Conservation (phyloP, 2,888 invertebrate genomes). For the Mesodorylaimus sp. region DNA sequence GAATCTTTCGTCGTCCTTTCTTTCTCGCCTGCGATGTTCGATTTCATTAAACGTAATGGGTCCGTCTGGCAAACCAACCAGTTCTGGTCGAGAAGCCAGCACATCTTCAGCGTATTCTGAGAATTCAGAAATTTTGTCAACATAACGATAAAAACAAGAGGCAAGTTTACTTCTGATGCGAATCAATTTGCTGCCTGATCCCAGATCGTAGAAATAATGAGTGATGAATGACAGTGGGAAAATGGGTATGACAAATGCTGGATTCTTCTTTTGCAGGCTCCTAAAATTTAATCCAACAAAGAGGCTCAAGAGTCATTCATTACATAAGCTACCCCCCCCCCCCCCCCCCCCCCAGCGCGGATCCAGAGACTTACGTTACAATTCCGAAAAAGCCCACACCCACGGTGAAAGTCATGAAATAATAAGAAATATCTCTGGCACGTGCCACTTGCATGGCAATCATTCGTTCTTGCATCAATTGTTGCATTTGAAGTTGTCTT, state of each 20-base stretch:
- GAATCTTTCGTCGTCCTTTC: not conserved
- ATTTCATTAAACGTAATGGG: not conserved
- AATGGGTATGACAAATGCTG: conserved; percentile 45
- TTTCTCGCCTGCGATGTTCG: not conserved
- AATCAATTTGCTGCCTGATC: conserved; percentile 55
- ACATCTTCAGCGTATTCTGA: conserved; percentile 3
- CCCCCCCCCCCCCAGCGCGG: too few relatives aligned
- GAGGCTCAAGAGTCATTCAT: too few relatives aligned
- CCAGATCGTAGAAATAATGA: conserved; percentile 54
- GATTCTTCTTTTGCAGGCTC: conserved; percentile 44
- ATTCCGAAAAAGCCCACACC: conserved; percentile 38
- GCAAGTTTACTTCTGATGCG: conserved; percentile 52
- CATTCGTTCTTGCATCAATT: conserved; percentile 55
- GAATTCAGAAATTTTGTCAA: too few relatives aligned
- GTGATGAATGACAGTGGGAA: conserved; percentile 52
- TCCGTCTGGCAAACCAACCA: conserved; percentile 3
- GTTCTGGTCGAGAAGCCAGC: not conserved
- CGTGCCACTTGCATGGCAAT: conserved; percentile 51
- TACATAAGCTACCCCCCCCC: too few relatives aligned
- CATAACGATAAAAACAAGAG: too few relatives aligned
- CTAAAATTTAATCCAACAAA: conserved; percentile 29
- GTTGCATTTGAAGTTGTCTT: conserved; percentile 58
- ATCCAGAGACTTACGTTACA: conserved; percentile 25
- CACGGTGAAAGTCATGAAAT: conserved; percentile 49
- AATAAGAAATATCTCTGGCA: conserved; percentile 51